Evolutionary conservation across 2,113 vertebrate genomes (phyloP).

Genomic region (Alaudala cheleensis): DNA sequence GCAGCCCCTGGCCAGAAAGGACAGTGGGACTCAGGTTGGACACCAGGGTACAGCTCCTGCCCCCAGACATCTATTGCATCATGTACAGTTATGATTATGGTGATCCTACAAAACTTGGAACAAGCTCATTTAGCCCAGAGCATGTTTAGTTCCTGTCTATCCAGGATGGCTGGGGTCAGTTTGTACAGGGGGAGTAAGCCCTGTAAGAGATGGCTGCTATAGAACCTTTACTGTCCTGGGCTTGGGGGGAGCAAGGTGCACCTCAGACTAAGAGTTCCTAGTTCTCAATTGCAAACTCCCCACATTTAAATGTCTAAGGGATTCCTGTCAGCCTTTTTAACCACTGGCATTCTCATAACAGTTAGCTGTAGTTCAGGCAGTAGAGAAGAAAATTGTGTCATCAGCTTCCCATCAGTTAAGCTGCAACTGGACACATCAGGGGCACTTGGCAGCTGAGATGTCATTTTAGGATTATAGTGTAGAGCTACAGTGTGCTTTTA

Average conservation of each 20-base stretch:
- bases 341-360: neutral
- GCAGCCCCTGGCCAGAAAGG: neutral
- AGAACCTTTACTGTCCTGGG: neutral
- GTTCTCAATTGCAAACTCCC: neutral
- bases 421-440: neutral
- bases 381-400: neutral
- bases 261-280: neutral
- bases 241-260: neutral
- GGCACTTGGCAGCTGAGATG: neutral
- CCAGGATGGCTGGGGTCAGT: too few species aligned
- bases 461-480: neutral
- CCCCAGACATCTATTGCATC: neutral
- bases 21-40: too few species aligned
- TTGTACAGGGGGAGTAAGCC: neutral
- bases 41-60: neutral
- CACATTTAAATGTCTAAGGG: neutral
- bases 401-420: neutral
- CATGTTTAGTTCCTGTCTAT: neutral
- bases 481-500: neutral
- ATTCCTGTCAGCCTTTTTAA: neutral
- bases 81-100: accelerated
- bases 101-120: neutral
- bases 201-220: neutral
- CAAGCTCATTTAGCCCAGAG: neutral
- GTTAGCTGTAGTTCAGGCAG: neutral